Evolutionary conservation across 2,113 vertebrate genomes (phyloP).

Genomic region (Sinocyclocheilus maitianheensis): DNA sequence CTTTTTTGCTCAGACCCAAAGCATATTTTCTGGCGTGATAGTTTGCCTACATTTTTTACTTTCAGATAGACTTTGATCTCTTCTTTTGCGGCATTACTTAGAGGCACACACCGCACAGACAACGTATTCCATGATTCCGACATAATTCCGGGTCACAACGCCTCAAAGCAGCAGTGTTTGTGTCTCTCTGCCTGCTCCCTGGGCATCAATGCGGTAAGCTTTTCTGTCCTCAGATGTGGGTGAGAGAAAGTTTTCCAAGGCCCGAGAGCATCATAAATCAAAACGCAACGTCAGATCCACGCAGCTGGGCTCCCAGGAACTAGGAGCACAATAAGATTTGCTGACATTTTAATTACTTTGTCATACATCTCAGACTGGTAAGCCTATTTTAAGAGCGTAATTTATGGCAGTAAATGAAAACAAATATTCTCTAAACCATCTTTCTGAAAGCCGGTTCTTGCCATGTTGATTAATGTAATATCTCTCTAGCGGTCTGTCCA

Average conservation of each 20-base stretch:
- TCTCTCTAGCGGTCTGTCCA: conserved; percentile 47
- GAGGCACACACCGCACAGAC: conserved; percentile 10
- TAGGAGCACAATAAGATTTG: conserved; percentile 53
- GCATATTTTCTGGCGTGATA: conserved; percentile 16
- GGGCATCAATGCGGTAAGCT: conserved; percentile 22
- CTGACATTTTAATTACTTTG: conserved; percentile 65
- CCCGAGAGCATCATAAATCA: conserved; percentile 62
- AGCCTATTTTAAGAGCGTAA: conserved; percentile 56
- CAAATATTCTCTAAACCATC: conserved; percentile 57
- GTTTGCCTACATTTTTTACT: conserved; percentile 7
- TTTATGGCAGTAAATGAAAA: conserved; percentile 62
- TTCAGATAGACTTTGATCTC: conserved; percentile 44
- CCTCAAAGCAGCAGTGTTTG: conserved; percentile 27
- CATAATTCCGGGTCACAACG: conserved; percentile 37
- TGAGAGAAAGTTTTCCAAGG: conserved; percentile 30
- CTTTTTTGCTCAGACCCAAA: not conserved
- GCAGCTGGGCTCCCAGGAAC: conserved; percentile 49
- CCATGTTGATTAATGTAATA: conserved; percentile 59
- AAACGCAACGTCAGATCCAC: conserved; percentile 40
- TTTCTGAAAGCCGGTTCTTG: conserved; percentile 54
- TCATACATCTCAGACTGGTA: conserved; percentile 49
- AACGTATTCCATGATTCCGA: not conserved
- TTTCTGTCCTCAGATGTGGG: conserved; percentile 26
- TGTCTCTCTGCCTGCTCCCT: conserved; percentile 23
- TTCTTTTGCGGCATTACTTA: not conserved